phyloP scores from a whole-genome alignment of 2,888 invertebrate species.

The Norana najaformis region DNA sequence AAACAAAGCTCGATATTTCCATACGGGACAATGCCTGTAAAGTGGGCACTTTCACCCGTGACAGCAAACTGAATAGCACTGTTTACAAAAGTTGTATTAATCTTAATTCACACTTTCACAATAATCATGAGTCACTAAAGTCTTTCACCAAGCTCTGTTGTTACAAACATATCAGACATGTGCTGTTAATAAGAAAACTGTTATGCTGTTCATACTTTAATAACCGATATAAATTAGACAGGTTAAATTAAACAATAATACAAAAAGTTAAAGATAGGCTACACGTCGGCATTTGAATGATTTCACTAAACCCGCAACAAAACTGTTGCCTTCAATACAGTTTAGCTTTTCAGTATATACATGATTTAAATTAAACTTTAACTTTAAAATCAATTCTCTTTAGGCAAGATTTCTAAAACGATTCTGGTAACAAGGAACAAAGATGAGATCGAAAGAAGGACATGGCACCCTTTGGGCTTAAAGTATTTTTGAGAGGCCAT shows the following conservation, averaged over 20 bases:
- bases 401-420: neutral
- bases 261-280: neutral
- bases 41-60: neutral
- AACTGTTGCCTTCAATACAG: neutral
- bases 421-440: neutral
- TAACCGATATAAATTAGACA: neutral
- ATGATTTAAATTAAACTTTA: neutral
- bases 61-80: neutral
- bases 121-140: neutral
- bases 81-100: neutral
- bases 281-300: neutral
- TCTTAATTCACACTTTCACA: neutral
- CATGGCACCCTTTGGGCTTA: constrained; percentile 15
- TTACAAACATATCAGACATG: neutral
- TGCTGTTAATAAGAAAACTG: neutral
- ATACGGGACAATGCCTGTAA: neutral
- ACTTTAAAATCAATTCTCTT: neutral
- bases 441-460: neutral
- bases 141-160: neutral
- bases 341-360: neutral
- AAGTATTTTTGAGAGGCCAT: neutral
- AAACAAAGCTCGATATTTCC: neutral
- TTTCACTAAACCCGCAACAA: constrained; percentile 9
- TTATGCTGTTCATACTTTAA: neutral
- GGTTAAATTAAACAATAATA: neutral